phyloP scores from a whole-genome alignment of 1,140 invertebrate genomes.

The Drosophila obscura region DNA sequence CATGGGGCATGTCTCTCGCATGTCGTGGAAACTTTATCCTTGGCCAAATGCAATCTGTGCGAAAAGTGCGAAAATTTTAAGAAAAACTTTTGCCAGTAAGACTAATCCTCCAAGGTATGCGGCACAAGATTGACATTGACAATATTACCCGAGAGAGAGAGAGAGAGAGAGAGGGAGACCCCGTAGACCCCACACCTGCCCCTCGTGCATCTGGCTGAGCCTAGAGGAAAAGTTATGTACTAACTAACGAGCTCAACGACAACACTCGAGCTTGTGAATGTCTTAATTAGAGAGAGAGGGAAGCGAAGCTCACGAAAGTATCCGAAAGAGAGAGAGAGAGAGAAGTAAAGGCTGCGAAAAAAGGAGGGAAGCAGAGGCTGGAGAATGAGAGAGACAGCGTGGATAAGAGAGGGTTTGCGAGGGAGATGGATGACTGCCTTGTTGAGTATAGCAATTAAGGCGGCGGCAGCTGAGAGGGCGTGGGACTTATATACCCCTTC shows the following conservation, averaged over 20 bases:
- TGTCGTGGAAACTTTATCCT: conserved; percentile 66
- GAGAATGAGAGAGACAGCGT: background rate
- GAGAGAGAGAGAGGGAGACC: no score
- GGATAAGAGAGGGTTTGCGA: background rate
- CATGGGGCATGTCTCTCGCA: conserved; percentile 59
- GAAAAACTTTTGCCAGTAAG: conserved; percentile 61
- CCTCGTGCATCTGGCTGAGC: conserved; percentile 14
- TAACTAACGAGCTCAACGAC: conserved; percentile 82
- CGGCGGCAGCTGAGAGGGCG: conserved; percentile 50
- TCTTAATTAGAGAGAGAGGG: conserved; percentile 69
- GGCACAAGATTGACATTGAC: conserved; percentile 67
- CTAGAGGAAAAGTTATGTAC: conserved; percentile 78
- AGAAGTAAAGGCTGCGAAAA: no score
- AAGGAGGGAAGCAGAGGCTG: background rate
- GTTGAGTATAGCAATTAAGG: conserved; percentile 76
- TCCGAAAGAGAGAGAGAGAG: no score
- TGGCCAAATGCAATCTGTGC: conserved; percentile 59
- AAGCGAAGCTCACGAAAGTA: no score
- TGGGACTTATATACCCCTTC: conserved; percentile 6
- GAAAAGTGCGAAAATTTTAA: conserved; percentile 80
- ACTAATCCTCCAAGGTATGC: conserved; percentile 25
- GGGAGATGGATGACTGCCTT: background rate
- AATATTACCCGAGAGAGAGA: conserved; percentile 9
- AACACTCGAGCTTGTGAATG: conserved; percentile 77
- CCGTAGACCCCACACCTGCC: background rate